Base-by-base conservation (phyloP, 2,888 invertebrate genomes). In the Callyntrura guangdongensis region DNA sequence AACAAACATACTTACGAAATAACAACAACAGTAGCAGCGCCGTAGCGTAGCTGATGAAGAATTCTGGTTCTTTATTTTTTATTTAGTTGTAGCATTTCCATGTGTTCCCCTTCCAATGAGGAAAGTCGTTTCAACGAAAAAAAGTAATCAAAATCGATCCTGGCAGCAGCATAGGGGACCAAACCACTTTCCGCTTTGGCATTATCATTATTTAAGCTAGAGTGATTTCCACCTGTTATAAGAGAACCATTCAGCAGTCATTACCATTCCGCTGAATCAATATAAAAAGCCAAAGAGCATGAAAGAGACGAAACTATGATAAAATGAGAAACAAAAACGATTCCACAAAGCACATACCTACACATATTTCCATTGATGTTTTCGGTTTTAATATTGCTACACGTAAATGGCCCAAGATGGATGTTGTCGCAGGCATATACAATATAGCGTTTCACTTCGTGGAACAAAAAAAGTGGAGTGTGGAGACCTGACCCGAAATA, bases 191-290 rank as follows among this genome's bases (percentile, higher is more conserved):
- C 8, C 59, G 53, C n/a, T 67, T 22, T 64, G 20, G 17, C 79
- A 81, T 59, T 27, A 82, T 82, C 82, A 61, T 83, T 72, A 83
- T 84, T 64, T 72, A 49, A 83, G 83, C 61, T 83, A 84, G 89
- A 89, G 36, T 84, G 89, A 89, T 77, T 83, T 74, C 89, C 89
- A 89, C 89, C 89, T 89, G 89, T 89, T 83, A 82, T 79, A 79
- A n/a, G 8, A n/a, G 79, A 79, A 36, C 56, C 25, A 25, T 81
- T 49, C 49, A 74, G 74, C 72, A 67, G 61, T 47, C 53, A 83
- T 82, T 27, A 59, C 61, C 74, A 74, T 83, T 81, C 53, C 47
- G 47, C 83, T 83, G 74, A 89, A 89, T 83, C 83, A 74, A 82
- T 82, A 88, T 5, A 61, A 14, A 69, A 14, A 69, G 12, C 22